Percentiles rank a stretch among this genome's conserved stretches.
phyloP scores from a whole-genome alignment of 1,140 invertebrate genomes.

The Drosophila bocki region DNA sequence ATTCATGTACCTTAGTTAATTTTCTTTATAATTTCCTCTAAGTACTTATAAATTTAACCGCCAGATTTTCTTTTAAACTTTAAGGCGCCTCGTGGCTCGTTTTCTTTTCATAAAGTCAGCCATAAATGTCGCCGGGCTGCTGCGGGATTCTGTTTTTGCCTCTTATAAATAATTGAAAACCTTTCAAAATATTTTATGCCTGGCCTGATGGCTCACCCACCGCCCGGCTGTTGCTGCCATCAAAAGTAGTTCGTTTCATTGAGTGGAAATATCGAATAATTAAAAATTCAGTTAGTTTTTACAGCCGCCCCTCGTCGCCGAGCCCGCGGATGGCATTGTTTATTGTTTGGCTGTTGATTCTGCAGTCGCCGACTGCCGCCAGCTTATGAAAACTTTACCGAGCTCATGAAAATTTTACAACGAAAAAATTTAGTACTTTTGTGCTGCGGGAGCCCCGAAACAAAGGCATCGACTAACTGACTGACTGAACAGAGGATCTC shows the following conservation, averaged over 20 bases:
- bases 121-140: not conserved
- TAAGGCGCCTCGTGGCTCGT: not conserved
- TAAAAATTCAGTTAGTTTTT: constrained; percentile 80
- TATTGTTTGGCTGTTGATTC: constrained; percentile 57
- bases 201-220: constrained; percentile 18
- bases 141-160: constrained; percentile 18
- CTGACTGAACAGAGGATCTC: constrained; percentile 45
- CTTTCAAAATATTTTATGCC: constrained; percentile 53
- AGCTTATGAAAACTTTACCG: constrained; percentile 67
- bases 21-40: too few relatives aligned
- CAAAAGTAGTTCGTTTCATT: constrained; percentile 46
- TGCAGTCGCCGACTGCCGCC: constrained; percentile 20
- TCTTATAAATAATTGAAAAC: constrained; percentile 50
- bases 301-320: constrained; percentile 3
- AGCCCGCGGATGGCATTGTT: constrained; percentile 49
- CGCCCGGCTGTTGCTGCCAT: not conserved
- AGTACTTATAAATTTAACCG: too few relatives aligned
- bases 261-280: constrained; percentile 67
- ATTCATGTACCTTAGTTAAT: too few relatives aligned
- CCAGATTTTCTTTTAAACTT: not conserved
- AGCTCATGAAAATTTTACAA: constrained; percentile 70
- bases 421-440: constrained; percentile 21
- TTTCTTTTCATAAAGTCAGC: constrained; percentile 4
- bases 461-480: constrained; percentile 47
- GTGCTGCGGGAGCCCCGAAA: constrained; percentile 24